A percentile compares a stretch with the other conserved stretches of the same genome.
Conservation (phyloP, 2,888 invertebrate genomes). For the Ariolimax columbianus region DNA sequence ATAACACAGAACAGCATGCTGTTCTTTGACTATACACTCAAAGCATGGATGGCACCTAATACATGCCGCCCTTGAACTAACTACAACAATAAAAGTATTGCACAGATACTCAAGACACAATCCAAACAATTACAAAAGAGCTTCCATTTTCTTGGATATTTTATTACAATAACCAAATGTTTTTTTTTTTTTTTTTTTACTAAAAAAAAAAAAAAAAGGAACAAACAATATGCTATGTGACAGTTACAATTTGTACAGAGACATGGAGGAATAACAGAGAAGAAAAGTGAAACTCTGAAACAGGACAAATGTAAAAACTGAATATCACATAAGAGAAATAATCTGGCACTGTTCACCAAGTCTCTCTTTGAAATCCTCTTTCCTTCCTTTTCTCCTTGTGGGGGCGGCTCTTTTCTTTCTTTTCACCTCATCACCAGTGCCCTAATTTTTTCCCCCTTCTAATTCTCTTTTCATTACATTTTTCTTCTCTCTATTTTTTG, state of each 20-base stretch:
- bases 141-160: background rate
- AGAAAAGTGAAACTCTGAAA: background rate
- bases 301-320: background rate
- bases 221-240: background rate
- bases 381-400: constrained; percentile 21
- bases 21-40: too few species aligned
- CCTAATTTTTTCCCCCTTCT: background rate
- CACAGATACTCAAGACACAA: too few species aligned
- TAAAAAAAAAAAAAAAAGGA: background rate
- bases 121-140: background rate
- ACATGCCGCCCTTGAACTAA: too few species aligned
- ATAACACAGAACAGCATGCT: too few species aligned
- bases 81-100: too few species aligned
- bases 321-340: background rate
- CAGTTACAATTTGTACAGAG: background rate
- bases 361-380: background rate
- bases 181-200: background rate
- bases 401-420: background rate
- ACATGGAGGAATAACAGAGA: background rate
- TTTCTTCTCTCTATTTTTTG: background rate
- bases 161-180: constrained; percentile 12
- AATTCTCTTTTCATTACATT: background rate
- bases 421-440: background rate
- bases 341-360: background rate
- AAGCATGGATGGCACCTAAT: too few species aligned